Evolutionary conservation across 2,113 vertebrate genomes (phyloP), one percentile per base, ranked within the genome.

Genomic region (Chelonoidis abingdonii): DNA sequence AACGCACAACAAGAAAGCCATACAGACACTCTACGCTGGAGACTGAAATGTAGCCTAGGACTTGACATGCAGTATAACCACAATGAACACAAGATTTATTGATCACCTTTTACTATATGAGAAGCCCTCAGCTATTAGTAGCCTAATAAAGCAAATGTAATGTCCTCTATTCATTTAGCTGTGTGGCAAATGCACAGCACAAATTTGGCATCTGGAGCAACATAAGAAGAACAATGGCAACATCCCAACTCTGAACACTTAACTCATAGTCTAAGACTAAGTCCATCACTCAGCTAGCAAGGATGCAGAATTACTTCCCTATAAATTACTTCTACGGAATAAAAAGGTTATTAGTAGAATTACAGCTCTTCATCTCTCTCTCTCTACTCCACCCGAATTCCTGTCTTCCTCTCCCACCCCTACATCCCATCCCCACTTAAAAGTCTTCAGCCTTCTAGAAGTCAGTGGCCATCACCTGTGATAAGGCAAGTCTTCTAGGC

Each of bases 131-230:
- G 57, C 78, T 91, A 93, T 94, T 83, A 96, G 50, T 29, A 72
- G 90, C 75, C 87, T 95, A 95, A 96, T 96, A 95, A 97, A 96
- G 94, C 88, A 94, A 38, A 87, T 94, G 91, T 92, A 97, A 95
- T 97, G 75, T 69, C 93, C 88, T 54, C 96, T 94, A 3, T 94
- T 94, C 89, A 93, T 91, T 97, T 95, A 95, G 86, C 92, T 95
- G 52, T 95, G 95, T 96, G 93, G 86, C 86, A 97, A 97, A 96
- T 95, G 91, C 57, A 89, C 80, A 96, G 92, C 57, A 88, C 83
- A 88, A 88, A 31, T 69, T 31, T 97, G 96, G 93, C 86, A 95
- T 24, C 38, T 89, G 87, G 89, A 94, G 65, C 41, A 87, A 80
- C 44, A 69, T 83, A 90, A 93, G 17, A 90, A 69, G 8, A 95